Conservation (phyloP, 2,888 invertebrate species). For the Eupithecia subfuscata region DNA sequence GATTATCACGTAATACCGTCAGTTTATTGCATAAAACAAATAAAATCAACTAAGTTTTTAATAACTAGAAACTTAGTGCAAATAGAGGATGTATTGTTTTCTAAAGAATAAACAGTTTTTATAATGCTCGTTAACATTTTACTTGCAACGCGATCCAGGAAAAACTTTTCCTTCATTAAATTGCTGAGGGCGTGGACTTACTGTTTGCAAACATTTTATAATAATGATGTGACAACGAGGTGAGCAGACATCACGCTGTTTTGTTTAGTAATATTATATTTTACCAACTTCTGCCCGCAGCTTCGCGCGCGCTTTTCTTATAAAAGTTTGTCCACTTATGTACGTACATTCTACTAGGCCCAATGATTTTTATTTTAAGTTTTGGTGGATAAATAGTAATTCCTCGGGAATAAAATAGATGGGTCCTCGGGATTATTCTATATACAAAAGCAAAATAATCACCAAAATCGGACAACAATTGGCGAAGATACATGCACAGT, state of each 20-base stretch:
- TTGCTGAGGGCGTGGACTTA: constrained; percentile 14
- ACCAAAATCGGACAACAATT: no score
- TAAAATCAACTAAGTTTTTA: constrained; percentile 23
- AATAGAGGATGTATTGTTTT: constrained; percentile 31
- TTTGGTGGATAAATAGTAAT: no score
- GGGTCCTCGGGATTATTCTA: no score
- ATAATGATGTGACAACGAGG: constrained; percentile 2
- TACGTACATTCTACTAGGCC: no score
- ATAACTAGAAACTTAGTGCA: constrained; percentile 3
- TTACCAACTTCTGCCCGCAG: not conserved
- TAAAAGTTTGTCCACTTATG: not conserved
- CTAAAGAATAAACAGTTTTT: constrained; percentile 31
- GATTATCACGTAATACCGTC: not conserved
- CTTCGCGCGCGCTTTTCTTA: not conserved
- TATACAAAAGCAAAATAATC: no score
- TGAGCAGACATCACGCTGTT: not conserved
- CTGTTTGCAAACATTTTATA: constrained; percentile 12
- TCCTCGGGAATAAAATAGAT: no score
- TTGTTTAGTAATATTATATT: not conserved
- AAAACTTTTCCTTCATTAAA: constrained; percentile 23
- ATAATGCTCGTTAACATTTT: constrained; percentile 26
- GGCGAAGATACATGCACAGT: no score
- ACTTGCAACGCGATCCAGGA: constrained; percentile 27
- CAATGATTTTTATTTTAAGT: no score
- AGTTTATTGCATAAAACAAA: constrained; percentile 11